Evolutionary conservation across 2,888 invertebrate species (phyloP).

Genomic region (Lepeophtheirus nordmannii): DNA sequence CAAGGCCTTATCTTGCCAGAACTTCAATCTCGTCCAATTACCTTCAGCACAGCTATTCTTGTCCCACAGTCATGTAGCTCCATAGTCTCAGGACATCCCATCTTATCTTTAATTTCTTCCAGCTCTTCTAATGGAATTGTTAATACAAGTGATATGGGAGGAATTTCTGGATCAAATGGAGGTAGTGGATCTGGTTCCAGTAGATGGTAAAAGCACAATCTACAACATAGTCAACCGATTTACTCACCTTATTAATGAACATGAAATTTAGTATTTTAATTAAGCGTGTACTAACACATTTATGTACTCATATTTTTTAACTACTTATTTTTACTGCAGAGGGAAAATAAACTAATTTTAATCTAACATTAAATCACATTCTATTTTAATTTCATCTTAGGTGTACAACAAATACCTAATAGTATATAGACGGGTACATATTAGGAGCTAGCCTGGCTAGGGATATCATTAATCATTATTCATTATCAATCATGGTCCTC

Average conservation of each 20-base stretch:
- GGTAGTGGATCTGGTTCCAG: too few relatives aligned
- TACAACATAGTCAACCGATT: background rate
- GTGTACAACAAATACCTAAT: too few relatives aligned
- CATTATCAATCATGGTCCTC: too few relatives aligned
- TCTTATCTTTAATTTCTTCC: background rate
- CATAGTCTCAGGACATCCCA: background rate
- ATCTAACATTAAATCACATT: background rate
- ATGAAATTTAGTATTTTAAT: background rate
- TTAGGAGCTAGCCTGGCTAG: too few relatives aligned
- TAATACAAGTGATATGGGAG: too few relatives aligned
- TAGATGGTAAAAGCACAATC: background rate
- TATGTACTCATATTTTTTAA: background rate
- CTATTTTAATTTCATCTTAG: background rate
- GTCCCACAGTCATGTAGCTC: slow-evolving; percentile 3
- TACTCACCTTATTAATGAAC: background rate
- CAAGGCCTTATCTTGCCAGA: slow-evolving; percentile 13
- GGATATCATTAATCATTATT: too few relatives aligned
- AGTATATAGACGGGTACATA: too few relatives aligned
- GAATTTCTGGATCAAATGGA: too few relatives aligned
- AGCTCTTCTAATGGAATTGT: background rate
- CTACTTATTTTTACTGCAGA: slow-evolving; percentile 8
- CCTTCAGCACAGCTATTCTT: background rate
- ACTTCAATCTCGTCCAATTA: slow-evolving; percentile 14
- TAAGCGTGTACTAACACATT: too few relatives aligned
- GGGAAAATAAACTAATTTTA: background rate